Evolutionary conservation across 2,888 invertebrate species (phyloP).

Genomic region (Scaptomyza flava): DNA sequence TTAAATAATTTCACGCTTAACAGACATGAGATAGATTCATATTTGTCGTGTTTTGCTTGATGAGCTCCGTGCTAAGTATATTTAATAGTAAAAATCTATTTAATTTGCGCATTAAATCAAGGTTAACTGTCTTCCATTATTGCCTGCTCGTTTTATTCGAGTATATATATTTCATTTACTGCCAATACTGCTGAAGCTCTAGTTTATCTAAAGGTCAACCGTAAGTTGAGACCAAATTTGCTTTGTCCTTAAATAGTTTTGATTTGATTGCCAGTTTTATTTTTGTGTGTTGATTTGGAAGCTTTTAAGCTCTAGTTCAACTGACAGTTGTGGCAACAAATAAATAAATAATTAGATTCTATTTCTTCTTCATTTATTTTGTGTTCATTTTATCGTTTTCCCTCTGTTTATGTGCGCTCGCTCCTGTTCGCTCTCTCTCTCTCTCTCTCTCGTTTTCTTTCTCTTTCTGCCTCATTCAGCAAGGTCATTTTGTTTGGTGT

Average conservation of each 20-base stretch:
- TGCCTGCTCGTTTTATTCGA: not conserved
- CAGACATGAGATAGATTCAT: not conserved
- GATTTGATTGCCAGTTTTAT: conserved; percentile 45
- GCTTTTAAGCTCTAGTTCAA: conserved; percentile 66
- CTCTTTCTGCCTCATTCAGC: conserved; percentile 22
- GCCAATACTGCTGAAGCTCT: conserved; percentile 1
- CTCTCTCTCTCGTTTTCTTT: not conserved
- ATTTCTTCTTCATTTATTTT: conserved; percentile 44
- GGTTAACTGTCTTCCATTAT: not conserved
- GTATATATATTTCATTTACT: not conserved
- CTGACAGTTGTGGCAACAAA: conserved; percentile 62
- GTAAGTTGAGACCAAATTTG: conserved; percentile 16
- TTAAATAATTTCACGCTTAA: not conserved
- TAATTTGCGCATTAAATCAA: not conserved
- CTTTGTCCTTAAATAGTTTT: conserved; percentile 36
- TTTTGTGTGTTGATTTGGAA: conserved; percentile 56
- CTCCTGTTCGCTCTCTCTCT: not conserved
- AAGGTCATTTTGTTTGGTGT: conserved; percentile 61
- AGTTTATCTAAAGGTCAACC: conserved; percentile 43
- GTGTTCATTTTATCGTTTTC: conserved; percentile 16
- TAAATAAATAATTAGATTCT: conserved; percentile 74
- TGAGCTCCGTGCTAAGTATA: not conserved
- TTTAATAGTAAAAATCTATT: not conserved
- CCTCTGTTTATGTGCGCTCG: too few relatives aligned
- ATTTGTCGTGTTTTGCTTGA: not conserved